Evolutionary conservation across 1,140 invertebrate species (phyloP).

Genomic region (Matsumurasca onukii): DNA sequence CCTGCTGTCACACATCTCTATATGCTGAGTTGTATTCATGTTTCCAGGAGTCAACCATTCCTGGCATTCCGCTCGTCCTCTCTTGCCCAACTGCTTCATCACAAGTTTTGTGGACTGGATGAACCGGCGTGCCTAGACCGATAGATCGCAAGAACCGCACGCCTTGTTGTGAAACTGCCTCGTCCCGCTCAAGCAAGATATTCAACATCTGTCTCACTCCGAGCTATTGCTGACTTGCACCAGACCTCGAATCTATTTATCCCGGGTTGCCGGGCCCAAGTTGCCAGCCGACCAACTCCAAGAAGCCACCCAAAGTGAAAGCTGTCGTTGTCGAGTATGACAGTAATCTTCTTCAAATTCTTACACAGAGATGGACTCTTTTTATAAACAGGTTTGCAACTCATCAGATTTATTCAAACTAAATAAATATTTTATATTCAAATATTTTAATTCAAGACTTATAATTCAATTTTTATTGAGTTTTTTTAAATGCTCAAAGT

Average conservation of each 20-base stretch:
- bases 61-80: conserved; percentile 75
- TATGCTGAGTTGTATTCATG: no score
- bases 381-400: conserved; percentile 60
- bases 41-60: conserved; percentile 67
- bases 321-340: conserved; percentile 89
- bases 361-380: conserved; percentile 76
- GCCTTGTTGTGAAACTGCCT: conserved; percentile 78
- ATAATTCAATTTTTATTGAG: no score
- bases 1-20: background rate
- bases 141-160: conserved; percentile 60
- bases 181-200: conserved; percentile 77
- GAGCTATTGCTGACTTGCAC: conserved; percentile 72
- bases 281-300: conserved; percentile 53
- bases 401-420: no score
- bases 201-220: conserved; percentile 76
- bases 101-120: conserved; percentile 75
- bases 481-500: no score
- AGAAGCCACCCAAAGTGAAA: conserved; percentile 52
- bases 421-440: no score
- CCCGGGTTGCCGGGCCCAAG: conserved; percentile 81
- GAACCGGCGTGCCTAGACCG: conserved; percentile 65
- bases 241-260: conserved; percentile 67
- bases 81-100: conserved; percentile 90
- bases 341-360: conserved; percentile 76
- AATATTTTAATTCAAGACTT: no score